Percentiles rank a stretch among this genome's conserved stretches.
phyloP scores from a whole-genome alignment of 1,140 invertebrate species.

The Eriosoma lanigerum region DNA sequence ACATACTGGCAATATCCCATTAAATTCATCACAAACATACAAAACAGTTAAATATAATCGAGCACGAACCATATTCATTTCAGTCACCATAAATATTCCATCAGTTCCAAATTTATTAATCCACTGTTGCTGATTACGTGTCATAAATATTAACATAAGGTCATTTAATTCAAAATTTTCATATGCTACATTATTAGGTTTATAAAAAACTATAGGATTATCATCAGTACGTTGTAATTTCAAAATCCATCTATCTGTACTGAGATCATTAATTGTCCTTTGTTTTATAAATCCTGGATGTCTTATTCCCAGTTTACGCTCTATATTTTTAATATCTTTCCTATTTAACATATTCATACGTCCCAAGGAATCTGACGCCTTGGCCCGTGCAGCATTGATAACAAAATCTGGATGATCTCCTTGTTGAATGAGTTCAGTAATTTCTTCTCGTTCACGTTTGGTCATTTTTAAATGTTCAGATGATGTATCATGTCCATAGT shows the following conservation, averaged over 20 bases:
- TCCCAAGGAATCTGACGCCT: constrained; percentile 24
- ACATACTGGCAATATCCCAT: constrained; percentile 35
- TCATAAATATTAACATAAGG: constrained; percentile 46
- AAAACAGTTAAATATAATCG: constrained; percentile 35
- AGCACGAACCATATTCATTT: constrained; percentile 40
- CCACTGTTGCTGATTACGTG: constrained; percentile 28
- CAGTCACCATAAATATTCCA: constrained; percentile 47
- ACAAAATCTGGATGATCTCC: constrained; percentile 49
- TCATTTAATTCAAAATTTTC: constrained; percentile 29
- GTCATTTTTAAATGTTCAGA: constrained; percentile 39
- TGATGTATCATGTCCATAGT: constrained; percentile 46
- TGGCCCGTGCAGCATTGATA: constrained; percentile 34
- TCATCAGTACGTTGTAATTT: constrained; percentile 24
- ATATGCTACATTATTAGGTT: constrained; percentile 28
- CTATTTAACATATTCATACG: constrained; percentile 45
- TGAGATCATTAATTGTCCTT: constrained; percentile 46
- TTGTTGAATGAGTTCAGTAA: constrained; percentile 30
- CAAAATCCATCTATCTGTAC: constrained; percentile 45
- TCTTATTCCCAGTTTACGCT: constrained; percentile 39
- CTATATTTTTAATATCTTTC: constrained; percentile 47
- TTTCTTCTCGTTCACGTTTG: constrained; percentile 49
- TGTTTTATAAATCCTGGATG: constrained; percentile 40
- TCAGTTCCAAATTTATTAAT: constrained; percentile 46
- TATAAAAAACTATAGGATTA: constrained; percentile 44
- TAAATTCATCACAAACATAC: constrained; percentile 48